Base-by-base conservation (phyloP, 1,140 invertebrate species). In the Ganaspis sp. region DNA sequence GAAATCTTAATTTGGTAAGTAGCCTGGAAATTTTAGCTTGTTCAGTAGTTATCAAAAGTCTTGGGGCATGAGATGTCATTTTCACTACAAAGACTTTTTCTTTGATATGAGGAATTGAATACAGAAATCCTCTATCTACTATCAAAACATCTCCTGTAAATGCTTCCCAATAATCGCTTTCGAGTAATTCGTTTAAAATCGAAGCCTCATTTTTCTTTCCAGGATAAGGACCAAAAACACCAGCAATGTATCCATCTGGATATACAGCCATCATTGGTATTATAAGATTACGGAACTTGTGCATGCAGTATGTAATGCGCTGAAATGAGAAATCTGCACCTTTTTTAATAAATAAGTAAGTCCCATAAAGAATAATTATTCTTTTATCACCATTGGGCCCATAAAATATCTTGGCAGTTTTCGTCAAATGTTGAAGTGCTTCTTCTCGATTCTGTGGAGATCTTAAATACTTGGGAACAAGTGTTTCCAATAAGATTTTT, bases 341-440 rank as follows among this genome's bases (percentile, higher is more conserved):
- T 70, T 70, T 70, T 70, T 70, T 5, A 34, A 29, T 23, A 37
- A 29, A 70, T n/a, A n/a, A n/a, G n/a, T 70, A 37, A 23, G 69
- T 29, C n/a, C 21, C 69, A 70, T 70, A 19, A 8, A 23, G 29
- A 70, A 70, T 37, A 5, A 34, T 2, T 9, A 70, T 70, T 23
- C 23, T 70, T 29, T n/a, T n/a, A 37, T 70, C 29, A 29, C 29
- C n/a, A n/a, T n/a, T n/a, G n/a, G n/a, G n/a, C 69, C 15, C 69
- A 37, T 70, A 37, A 23, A 70, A 37, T 17, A n/a, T 70, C 15
- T 23, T 70, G n/a, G 4, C 69, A 70, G 29, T 70, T n/a, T 29
- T 34, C 8, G 21, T 70, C 29, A 40, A n/a, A n/a, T n/a, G n/a
- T n/a, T n/a, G n/a, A n/a, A n/a, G n/a, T n/a, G n/a, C n/a, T n/a